Evolutionary conservation across 2,888 invertebrate genomes (phyloP).

Genomic region (Tetranychus piercei): DNA sequence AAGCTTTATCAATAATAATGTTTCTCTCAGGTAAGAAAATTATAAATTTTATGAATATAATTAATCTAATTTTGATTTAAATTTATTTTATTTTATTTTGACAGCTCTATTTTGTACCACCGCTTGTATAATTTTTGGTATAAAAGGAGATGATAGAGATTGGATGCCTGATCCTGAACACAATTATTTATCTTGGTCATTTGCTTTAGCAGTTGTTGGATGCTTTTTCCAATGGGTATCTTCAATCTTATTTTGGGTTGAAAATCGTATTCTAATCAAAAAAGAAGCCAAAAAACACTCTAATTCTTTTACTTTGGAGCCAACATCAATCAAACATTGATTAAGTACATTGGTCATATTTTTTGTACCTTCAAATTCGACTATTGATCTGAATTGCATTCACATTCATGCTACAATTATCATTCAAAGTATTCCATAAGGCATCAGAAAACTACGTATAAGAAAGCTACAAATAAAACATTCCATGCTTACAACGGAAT

Average conservation of each 20-base stretch:
- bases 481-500: too few relatives aligned
- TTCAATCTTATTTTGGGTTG: constrained; percentile 57
- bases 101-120: constrained; percentile 49
- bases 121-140: constrained; percentile 71
- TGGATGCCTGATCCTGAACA: constrained; percentile 70
- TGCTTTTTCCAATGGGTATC: constrained; percentile 51
- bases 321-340: constrained; percentile 10
- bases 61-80: background rate
- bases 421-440: too few relatives aligned
- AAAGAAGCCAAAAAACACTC: constrained; percentile 19
- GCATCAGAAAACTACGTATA: too few relatives aligned
- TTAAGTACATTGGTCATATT: too few relatives aligned
- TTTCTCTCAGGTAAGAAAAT: constrained; percentile 42
- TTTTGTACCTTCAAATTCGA: too few relatives aligned
- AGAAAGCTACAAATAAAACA: too few relatives aligned
- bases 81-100: constrained; percentile 25
- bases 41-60: too few relatives aligned
- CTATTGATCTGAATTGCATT: too few relatives aligned
- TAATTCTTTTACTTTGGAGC: constrained; percentile 18
- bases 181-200: constrained; percentile 91
- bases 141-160: constrained; percentile 62
- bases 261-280: constrained; percentile 37
- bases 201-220: constrained; percentile 50
- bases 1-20: constrained; percentile 45
- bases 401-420: too few relatives aligned